Percentiles rank a stretch among this genome's conserved stretches.
phyloP scores from a whole-genome alignment of 2,113 vertebrate species.

The Oreotragus oreotragus region DNA sequence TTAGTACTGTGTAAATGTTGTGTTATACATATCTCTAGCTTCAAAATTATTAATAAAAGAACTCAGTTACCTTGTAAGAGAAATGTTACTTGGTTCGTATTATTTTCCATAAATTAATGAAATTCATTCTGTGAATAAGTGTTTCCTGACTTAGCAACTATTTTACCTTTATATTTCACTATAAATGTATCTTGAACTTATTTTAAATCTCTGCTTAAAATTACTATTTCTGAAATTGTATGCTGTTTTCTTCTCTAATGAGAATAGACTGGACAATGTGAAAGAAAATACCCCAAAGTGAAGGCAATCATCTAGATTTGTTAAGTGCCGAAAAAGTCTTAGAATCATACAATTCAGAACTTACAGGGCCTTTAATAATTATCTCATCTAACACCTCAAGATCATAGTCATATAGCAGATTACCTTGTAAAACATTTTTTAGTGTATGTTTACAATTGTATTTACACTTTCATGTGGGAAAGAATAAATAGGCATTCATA shows the following conservation, averaged over 20 bases:
- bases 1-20: constrained; percentile 38
- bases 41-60: neutral
- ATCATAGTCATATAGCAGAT: neutral
- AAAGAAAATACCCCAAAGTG: constrained; percentile 5
- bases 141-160: constrained; percentile 10
- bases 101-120: neutral
- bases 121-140: constrained; percentile 22
- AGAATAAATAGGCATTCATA: constrained; percentile 60
- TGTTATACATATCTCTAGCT: constrained; percentile 26
- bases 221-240: constrained; percentile 33
- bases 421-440: constrained; percentile 45
- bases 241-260: constrained; percentile 27
- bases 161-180: constrained; percentile 43
- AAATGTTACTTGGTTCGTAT: neutral
- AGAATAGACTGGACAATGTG: constrained; percentile 29
- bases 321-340: neutral
- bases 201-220: constrained; percentile 53
- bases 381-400: neutral
- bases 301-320: neutral
- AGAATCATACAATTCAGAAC: constrained; percentile 27
- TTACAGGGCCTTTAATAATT: neutral
- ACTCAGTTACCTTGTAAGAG: neutral
- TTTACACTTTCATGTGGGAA: constrained; percentile 26
- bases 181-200: constrained; percentile 50
- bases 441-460: constrained; percentile 23